A percentile compares a stretch with the other conserved stretches of the same genome.
These are phyloP conservation scores for Clivina fossor DNA, from an alignment of 2,888 invertebrate species.

Conservation along the genomic window DNA sequence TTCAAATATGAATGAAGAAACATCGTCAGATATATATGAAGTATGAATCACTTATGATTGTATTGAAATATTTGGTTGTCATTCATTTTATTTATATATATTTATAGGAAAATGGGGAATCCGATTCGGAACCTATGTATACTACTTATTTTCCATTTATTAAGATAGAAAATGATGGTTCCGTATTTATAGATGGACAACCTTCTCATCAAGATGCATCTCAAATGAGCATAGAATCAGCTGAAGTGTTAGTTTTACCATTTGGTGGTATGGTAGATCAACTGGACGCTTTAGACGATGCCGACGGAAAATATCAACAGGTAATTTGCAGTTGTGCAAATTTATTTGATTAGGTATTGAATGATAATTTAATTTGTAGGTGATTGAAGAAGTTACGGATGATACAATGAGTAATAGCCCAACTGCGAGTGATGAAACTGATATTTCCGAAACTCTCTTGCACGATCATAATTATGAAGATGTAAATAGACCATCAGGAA, in stretches of 20 bases:
- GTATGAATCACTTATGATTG: no score
- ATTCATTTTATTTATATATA: not conserved
- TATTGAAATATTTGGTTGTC: no score
- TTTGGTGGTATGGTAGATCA: slow-evolving; percentile 24
- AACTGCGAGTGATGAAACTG: slow-evolving; percentile 12
- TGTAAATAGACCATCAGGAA: not conserved
- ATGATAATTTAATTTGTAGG: no score
- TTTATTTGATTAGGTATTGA: not conserved
- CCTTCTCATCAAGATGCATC: slow-evolving; percentile 29
- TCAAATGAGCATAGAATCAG: slow-evolving; percentile 29
- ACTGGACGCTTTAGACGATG: slow-evolving; percentile 11
- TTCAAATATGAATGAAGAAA: no score
- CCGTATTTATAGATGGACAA: slow-evolving; percentile 27
- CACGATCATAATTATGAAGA: slow-evolving; percentile 31
- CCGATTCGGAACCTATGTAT: slow-evolving; percentile 19
- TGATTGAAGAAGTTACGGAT: slow-evolving; percentile 20
- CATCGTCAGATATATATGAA: no score
- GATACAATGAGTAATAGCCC: slow-evolving; percentile 11
- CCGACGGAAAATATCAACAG: slow-evolving; percentile 15
- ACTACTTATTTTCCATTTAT: slow-evolving; percentile 29
- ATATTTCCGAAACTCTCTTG: slow-evolving; percentile 21
- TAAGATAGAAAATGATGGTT: slow-evolving; percentile 32
- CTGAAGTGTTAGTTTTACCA: slow-evolving; percentile 31
- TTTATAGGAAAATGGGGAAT: slow-evolving; percentile 24
- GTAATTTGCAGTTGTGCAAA: slow-evolving; percentile 2